Conservation (phyloP, 2,888 invertebrate species). For the Ochropacha duplaris region DNA sequence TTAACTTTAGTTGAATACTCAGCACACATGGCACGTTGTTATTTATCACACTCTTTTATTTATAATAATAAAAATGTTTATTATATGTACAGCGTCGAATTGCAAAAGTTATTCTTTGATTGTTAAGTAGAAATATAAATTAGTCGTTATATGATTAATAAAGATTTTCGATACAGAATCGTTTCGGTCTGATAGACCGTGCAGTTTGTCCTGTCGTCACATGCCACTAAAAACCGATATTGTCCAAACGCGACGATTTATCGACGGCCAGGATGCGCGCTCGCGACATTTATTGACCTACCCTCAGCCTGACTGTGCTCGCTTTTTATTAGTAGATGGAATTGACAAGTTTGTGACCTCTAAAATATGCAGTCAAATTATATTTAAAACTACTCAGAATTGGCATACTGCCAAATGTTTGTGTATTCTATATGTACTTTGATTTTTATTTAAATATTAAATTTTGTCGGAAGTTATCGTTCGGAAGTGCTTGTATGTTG, state of each 20-base stretch:
- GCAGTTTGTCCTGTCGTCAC: slow-evolving; percentile 24
- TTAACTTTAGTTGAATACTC: neutral
- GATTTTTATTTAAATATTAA: neutral
- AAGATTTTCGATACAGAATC: neutral
- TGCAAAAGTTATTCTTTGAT: neutral
- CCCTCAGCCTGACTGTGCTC: neutral
- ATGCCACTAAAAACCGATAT: slow-evolving; percentile 27
- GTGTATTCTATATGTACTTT: neutral
- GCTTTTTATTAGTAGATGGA: neutral
- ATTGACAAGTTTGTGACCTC: neutral
- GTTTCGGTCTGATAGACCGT: slow-evolving; percentile 16
- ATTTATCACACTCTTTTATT: neutral
- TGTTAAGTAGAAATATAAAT: neutral
- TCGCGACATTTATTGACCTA: neutral
- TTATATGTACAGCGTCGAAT: no score
- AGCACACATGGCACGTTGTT: neutral
- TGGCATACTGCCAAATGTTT: neutral
- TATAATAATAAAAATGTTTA: no score
- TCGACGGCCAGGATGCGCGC: slow-evolving; percentile 16
- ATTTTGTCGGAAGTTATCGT: neutral
- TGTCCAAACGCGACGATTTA: slow-evolving; percentile 26
- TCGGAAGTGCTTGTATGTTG: no score
- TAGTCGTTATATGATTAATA: neutral
- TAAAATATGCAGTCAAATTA: neutral
- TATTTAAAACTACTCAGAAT: neutral